These are phyloP conservation scores for Chelon labrosus DNA, from an alignment of 2,797 vertebrate species.

Conservation along the genomic window DNA sequence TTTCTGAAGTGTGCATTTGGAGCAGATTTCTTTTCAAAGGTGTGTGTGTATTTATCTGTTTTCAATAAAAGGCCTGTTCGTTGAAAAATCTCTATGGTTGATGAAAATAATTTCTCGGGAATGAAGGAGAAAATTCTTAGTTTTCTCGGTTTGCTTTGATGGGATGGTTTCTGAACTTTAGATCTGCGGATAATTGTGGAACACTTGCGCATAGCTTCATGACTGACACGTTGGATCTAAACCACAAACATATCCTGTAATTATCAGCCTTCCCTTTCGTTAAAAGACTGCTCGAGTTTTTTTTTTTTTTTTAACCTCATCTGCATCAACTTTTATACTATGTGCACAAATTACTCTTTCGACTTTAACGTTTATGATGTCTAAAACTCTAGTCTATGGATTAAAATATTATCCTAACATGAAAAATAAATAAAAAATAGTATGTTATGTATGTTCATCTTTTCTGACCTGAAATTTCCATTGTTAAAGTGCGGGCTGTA, in stretches of 20 bases:
- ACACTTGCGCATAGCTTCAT: constrained; percentile 4
- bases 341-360: neutral
- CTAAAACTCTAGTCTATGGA: neutral
- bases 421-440: neutral
- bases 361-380: no score
- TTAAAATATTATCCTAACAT: neutral
- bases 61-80: constrained; percentile 44
- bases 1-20: constrained; percentile 5
- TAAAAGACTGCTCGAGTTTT: constrained; percentile 10
- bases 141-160: constrained; percentile 24
- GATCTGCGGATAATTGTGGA: constrained; percentile 27
- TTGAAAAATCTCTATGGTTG: neutral
- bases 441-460: neutral
- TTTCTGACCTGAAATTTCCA: neutral
- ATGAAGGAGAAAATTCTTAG: neutral
- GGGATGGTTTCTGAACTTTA: constrained; percentile 12
- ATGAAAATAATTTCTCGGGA: neutral
- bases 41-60: constrained; percentile 44
- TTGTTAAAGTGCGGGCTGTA: no score
- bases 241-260: constrained; percentile 31
- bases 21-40: neutral
- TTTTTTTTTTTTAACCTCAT: constrained; percentile 5
- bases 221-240: constrained; percentile 41
- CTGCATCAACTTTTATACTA: neutral
- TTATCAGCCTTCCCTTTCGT: constrained; percentile 27